Conservation (phyloP, 2,888 invertebrate species). For the Notocelia uddmanniana region DNA sequence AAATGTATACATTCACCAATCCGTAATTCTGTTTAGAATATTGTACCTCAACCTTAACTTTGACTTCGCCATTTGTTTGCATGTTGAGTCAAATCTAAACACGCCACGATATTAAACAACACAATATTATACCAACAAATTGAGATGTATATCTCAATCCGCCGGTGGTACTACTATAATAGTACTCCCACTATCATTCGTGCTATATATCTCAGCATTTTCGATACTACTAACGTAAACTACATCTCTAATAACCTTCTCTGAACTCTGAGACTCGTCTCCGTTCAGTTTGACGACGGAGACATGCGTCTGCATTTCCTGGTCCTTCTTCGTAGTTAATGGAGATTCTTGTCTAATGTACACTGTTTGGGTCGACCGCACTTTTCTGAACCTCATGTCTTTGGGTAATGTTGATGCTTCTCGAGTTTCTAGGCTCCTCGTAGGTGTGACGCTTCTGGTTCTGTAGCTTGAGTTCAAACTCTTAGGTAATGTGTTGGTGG, state of each 20-base stretch:
- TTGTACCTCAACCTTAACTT: conserved; percentile 8
- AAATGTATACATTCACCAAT: conserved; percentile 7
- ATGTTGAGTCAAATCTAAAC: conserved; percentile 8
- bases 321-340: conserved; percentile 53
- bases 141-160: conserved; percentile 64
- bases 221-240: conserved; percentile 72
- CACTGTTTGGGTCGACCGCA: conserved; percentile 76
- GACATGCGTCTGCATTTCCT: conserved; percentile 67
- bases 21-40: conserved; percentile 12
- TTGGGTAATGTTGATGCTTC: conserved; percentile 77
- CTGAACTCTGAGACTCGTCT: conserved; percentile 68
- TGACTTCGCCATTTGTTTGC: conserved; percentile 3
- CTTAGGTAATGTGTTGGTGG: conserved; percentile 71
- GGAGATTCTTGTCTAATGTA: conserved; percentile 76
- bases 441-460: conserved; percentile 69
- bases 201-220: conserved; percentile 71
- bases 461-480: conserved; percentile 72
- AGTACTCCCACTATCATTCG: conserved; percentile 77
- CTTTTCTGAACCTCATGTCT: conserved; percentile 80
- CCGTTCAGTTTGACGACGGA: conserved; percentile 78
- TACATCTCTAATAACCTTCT: conserved; percentile 67
- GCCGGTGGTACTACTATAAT: conserved; percentile 79
- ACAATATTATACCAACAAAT: conserved; percentile 24
- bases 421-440: conserved; percentile 60
- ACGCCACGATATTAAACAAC: conserved; percentile 9